A percentile compares a stretch with the other conserved stretches of the same genome.
These are phyloP conservation scores for Mobula birostris DNA, from an alignment of 2,113 vertebrate species.

Conservation along the genomic window DNA sequence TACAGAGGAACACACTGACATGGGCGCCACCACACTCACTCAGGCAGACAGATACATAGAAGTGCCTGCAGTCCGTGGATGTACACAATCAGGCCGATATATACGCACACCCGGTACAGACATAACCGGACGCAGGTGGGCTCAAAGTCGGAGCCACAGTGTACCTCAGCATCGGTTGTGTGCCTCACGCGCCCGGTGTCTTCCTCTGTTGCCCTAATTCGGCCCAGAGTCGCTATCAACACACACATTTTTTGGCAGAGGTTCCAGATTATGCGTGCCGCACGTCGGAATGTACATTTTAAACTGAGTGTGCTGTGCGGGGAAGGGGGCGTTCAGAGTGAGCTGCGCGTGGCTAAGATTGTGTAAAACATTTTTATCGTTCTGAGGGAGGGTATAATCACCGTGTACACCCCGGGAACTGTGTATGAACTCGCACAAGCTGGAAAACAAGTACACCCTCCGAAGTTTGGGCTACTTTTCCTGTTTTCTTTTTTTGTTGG, in stretches of 20 bases:
- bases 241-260: not conserved
- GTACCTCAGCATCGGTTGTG: not conserved
- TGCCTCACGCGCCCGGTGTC: not conserved
- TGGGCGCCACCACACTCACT: not conserved
- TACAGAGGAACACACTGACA: too few relatives aligned
- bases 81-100: not conserved
- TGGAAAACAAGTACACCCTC: not conserved
- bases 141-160: not conserved
- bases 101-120: not conserved
- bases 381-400: not conserved
- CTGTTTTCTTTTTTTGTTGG: too few relatives aligned
- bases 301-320: too few relatives aligned
- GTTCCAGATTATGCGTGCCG: not conserved
- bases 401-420: not conserved
- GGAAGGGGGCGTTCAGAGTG: not conserved
- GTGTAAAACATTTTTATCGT: not conserved
- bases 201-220: not conserved
- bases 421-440: too few relatives aligned
- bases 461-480: not conserved
- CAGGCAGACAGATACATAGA: not conserved
- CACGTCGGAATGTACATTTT: not conserved
- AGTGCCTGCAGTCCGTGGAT: not conserved
- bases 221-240: not conserved
- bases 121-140: not conserved
- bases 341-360: not conserved